Evolutionary conservation across 1,140 invertebrate species (phyloP).

Genomic region (Oncopodura yosiiana): DNA sequence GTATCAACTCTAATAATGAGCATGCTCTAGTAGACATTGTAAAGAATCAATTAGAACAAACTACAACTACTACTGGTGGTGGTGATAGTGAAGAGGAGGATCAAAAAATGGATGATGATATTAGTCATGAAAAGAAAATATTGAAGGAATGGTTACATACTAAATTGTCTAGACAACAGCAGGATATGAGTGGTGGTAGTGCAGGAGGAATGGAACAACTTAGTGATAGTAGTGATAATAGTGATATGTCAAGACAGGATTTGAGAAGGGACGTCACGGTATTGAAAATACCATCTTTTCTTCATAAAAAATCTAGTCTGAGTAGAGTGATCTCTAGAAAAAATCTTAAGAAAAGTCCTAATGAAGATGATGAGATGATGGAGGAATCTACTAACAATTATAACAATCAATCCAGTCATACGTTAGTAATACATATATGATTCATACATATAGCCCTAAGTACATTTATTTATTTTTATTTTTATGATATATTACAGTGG

Average conservation of each 20-base stretch:
- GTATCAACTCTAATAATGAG: not conserved
- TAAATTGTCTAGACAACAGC: slow-evolving; percentile 23
- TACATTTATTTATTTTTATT: too few relatives aligned
- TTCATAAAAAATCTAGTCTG: slow-evolving; percentile 28
- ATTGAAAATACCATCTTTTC: slow-evolving; percentile 82
- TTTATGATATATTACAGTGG: too few relatives aligned
- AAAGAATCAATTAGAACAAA: not conserved
- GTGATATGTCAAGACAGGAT: slow-evolving; percentile 17
- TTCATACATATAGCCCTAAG: too few relatives aligned
- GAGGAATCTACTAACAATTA: not conserved
- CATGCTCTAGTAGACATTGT: not conserved
- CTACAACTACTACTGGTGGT: too few relatives aligned
- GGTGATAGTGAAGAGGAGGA: slow-evolving; percentile 5
- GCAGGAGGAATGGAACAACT: slow-evolving; percentile 1
- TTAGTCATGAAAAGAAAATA: slow-evolving; percentile 28
- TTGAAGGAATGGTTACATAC: slow-evolving; percentile 28
- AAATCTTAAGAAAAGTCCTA: slow-evolving; percentile 13
- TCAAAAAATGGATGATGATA: slow-evolving; percentile 18
- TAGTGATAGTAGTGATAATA: slow-evolving; percentile 28
- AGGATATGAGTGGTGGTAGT: not conserved
- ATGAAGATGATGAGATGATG: slow-evolving; percentile 2
- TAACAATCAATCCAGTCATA: not conserved
- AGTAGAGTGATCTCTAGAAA: slow-evolving; percentile 27
- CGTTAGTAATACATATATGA: too few relatives aligned
- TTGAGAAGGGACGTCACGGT: slow-evolving; percentile 44